Conservation (phyloP, 2,888 invertebrate species). For the Achlya flavicornis region DNA sequence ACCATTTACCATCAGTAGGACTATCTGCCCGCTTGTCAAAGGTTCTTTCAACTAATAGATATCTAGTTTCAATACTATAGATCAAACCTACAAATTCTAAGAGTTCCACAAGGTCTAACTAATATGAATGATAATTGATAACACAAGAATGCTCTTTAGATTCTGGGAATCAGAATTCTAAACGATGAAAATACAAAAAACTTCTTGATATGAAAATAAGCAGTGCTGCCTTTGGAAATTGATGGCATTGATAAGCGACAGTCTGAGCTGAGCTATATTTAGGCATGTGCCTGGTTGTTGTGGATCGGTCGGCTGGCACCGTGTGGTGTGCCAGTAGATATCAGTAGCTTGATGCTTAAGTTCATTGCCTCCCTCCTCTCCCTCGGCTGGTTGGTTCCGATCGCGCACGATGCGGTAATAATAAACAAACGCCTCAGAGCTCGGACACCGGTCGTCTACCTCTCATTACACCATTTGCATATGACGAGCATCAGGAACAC, state of each 20-base stretch:
- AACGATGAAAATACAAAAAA: not conserved
- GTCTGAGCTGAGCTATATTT: not conserved
- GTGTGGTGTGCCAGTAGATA: conserved; percentile 5
- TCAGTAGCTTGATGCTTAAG: conserved; percentile 15
- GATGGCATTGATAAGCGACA: conserved; percentile 1
- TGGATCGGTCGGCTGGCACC: not conserved
- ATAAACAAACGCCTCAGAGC: conserved; percentile 24
- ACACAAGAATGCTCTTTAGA: not conserved
- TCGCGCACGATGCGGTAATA: conserved; percentile 20
- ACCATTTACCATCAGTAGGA: no score
- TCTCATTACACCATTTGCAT: conserved; percentile 10
- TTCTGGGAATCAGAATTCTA: not conserved
- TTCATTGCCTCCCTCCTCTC: conserved; percentile 13
- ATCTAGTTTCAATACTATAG: no score
- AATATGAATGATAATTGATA: not conserved
- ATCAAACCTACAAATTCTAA: no score
- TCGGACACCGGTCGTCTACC: conserved; percentile 28
- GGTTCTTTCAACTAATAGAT: no score
- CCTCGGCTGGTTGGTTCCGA: conserved; percentile 5
- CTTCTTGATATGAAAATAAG: not conserved
- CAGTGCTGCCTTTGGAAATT: not conserved
- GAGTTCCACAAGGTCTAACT: no score
- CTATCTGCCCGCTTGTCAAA: no score
- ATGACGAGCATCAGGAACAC: not conserved
- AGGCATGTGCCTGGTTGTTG: conserved; percentile 5